Evolutionary conservation across 2,113 vertebrate genomes (phyloP).

Genomic region (Brachypodius melanocephalos): DNA sequence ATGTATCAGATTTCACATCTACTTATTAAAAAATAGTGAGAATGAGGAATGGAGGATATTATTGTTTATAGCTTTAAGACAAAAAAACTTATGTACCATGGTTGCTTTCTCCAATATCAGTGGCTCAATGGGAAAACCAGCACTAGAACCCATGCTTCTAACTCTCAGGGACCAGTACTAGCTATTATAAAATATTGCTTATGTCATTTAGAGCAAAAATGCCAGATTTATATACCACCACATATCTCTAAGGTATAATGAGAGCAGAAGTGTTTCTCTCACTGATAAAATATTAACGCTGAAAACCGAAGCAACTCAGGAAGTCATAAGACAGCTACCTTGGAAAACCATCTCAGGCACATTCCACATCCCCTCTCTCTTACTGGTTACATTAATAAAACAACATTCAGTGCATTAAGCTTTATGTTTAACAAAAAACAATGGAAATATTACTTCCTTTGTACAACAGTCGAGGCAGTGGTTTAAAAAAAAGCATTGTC

Average conservation of each 20-base stretch:
- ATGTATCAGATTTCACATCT: neutral
- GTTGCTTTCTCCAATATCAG: neutral
- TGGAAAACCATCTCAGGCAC: neutral
- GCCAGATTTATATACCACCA: neutral
- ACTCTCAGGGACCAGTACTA: neutral
- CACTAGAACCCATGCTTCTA: neutral
- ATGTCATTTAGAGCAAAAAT: neutral
- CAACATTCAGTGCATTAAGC: neutral
- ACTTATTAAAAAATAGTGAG: neutral
- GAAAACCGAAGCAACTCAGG: neutral
- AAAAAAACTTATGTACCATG: neutral
- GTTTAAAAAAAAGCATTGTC: neutral
- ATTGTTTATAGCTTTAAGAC: neutral
- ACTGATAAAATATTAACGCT: slow-evolving; percentile 12
- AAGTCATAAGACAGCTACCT: neutral
- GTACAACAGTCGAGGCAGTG: neutral
- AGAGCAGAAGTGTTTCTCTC: neutral
- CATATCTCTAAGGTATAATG: neutral
- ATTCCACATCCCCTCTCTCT: neutral
- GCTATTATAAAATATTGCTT: neutral
- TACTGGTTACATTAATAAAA: neutral
- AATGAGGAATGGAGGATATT: neutral
- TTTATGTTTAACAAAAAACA: neutral
- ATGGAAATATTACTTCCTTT: neutral
- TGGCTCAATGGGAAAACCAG: neutral